Evolutionary conservation across 2,797 vertebrate species (phyloP).

Genomic region (Xiphorhynchus erythropygius): DNA sequence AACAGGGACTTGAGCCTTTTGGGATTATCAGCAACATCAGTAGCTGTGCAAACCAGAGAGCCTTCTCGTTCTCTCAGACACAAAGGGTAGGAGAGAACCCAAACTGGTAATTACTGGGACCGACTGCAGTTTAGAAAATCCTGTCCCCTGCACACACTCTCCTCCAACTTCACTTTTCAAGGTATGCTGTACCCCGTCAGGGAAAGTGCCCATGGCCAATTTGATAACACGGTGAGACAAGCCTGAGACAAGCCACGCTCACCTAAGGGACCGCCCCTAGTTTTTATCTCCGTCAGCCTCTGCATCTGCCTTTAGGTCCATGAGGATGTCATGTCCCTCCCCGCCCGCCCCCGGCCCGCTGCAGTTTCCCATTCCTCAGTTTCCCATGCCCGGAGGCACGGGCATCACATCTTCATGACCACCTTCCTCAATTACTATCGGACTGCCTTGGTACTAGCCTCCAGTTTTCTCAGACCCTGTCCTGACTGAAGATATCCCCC

Average conservation of each 20-base stretch:
- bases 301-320: not conserved
- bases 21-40: not conserved
- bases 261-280: too few relatives aligned
- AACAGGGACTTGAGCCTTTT: not conserved
- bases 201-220: not conserved
- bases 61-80: not conserved
- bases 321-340: not conserved
- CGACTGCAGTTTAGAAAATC: not conserved
- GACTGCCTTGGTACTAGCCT: not conserved
- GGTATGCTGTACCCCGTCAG: not conserved
- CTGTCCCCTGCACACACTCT: not conserved
- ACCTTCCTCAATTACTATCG: not conserved
- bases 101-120: not conserved
- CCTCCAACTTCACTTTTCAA: not conserved
- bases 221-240: not conserved
- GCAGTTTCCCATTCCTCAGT: not conserved
- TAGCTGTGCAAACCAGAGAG: not conserved
- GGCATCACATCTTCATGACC: not conserved
- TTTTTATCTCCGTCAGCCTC: not conserved
- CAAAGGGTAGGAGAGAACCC: not conserved
- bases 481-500: not conserved
- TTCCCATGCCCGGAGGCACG: accelerated
- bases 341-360: not conserved
- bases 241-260: not conserved
- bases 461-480: not conserved